phyloP scores from a whole-genome alignment of 2,888 invertebrate genomes.

The Cryptus viduatorius region DNA sequence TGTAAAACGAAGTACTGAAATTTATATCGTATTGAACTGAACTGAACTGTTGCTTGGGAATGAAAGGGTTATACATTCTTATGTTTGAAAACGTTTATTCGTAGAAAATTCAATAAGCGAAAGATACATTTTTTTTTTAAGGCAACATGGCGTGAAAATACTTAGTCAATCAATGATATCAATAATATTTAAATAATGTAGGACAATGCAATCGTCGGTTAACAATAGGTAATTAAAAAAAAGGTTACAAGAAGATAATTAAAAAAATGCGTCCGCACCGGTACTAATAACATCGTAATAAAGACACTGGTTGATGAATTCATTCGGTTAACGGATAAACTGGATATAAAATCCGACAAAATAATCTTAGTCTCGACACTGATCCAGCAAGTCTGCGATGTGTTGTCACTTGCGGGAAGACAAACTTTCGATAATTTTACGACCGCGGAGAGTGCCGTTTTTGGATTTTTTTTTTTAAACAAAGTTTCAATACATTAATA shows the following conservation, averaged over 20 bases:
- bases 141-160: constrained; percentile 53
- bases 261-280: constrained; percentile 58
- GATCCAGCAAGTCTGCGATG: constrained; percentile 16
- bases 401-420: constrained; percentile 20
- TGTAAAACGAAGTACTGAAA: too few species aligned
- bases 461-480: constrained; percentile 1
- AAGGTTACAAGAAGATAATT: constrained; percentile 34
- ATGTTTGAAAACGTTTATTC: constrained; percentile 37
- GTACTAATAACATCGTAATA: constrained; percentile 47
- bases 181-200: constrained; percentile 56
- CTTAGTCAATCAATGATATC: constrained; percentile 58
- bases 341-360: constrained; percentile 30
- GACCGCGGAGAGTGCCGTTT: not conserved
- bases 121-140: constrained; percentile 38
- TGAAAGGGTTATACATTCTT: too few species aligned
- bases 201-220: constrained; percentile 24
- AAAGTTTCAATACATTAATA: constrained; percentile 42
- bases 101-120: constrained; percentile 59
- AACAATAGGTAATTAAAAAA: constrained; percentile 32
- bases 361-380: constrained; percentile 31
- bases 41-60: too few species aligned
- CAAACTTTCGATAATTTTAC: constrained; percentile 9
- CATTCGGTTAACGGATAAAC: constrained; percentile 20
- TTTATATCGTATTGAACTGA: too few species aligned
- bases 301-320: constrained; percentile 57